These are phyloP conservation scores for Cotesia vestalis DNA, from an alignment of 1,140 invertebrate species.

Conservation along the genomic window DNA sequence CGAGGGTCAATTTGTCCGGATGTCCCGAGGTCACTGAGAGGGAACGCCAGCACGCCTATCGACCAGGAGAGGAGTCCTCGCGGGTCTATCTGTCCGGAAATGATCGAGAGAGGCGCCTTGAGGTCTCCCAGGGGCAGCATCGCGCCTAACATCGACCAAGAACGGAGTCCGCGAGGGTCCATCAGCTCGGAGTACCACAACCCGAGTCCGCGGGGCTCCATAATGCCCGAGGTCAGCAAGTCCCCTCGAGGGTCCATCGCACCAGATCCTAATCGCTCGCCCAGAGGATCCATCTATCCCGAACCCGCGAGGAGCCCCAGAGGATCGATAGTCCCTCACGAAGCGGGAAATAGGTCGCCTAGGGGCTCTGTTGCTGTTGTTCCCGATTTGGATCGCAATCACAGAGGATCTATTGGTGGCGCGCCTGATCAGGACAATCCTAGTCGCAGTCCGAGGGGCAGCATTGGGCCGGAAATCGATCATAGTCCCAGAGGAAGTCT, in stretches of 20 bases:
- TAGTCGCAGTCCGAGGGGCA: slow-evolving; percentile 71
- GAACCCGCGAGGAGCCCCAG: slow-evolving; percentile 68
- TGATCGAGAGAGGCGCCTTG: slow-evolving; percentile 39
- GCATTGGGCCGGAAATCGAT: slow-evolving; percentile 66
- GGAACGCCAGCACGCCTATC: slow-evolving; percentile 63
- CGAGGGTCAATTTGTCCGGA: slow-evolving; percentile 71
- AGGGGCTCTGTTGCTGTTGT: slow-evolving; percentile 64
- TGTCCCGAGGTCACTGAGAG: slow-evolving; percentile 67
- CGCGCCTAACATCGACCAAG: slow-evolving; percentile 37
- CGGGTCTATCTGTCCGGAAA: slow-evolving; percentile 48
- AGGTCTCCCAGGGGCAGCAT: slow-evolving; percentile 58
- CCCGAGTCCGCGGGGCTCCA: slow-evolving; percentile 70
- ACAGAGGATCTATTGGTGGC: slow-evolving; percentile 67
- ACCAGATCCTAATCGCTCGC: slow-evolving; percentile 67
- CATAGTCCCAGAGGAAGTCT: slow-evolving; percentile 65
- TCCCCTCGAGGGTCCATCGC: slow-evolving; percentile 70
- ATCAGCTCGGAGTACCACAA: slow-evolving; percentile 47
- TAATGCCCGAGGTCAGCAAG: slow-evolving; percentile 62
- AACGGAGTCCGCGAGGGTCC: slow-evolving; percentile 48
- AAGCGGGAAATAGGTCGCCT: slow-evolving; percentile 64
- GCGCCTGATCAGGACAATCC: slow-evolving; percentile 40
- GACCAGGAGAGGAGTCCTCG: slow-evolving; percentile 54
- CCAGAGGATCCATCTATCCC: slow-evolving; percentile 68
- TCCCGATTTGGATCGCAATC: slow-evolving; percentile 59
- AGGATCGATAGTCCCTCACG: slow-evolving; percentile 68